phyloP scores from a whole-genome alignment of 2,797 vertebrate genomes.

The Crocodylus rhombifer region DNA sequence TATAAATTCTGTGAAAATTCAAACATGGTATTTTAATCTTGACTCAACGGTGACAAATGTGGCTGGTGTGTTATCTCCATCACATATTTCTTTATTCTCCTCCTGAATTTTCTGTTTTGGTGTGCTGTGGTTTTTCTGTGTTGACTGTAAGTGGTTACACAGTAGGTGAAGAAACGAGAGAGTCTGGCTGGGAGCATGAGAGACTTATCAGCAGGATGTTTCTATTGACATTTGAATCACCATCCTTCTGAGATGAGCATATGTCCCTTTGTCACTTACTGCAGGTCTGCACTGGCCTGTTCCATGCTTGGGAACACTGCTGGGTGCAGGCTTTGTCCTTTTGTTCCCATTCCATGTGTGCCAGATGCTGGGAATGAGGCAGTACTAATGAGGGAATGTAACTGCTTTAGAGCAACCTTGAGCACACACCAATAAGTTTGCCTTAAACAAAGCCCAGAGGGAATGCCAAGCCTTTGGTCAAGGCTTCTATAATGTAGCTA shows the following conservation, averaged over 20 bases:
- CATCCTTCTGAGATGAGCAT: background rate
- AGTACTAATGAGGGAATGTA: too few species aligned
- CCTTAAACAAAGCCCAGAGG: too few species aligned
- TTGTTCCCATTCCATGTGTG: too few species aligned
- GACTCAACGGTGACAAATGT: background rate
- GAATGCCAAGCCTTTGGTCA: too few species aligned
- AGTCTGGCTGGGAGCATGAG: background rate
- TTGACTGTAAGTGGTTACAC: background rate
- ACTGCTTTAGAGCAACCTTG: too few species aligned
- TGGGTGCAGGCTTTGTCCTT: too few species aligned
- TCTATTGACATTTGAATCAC: background rate
- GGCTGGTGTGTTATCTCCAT: background rate
- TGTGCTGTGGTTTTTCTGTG: background rate
- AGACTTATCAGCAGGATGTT: background rate
- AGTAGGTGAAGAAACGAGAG: background rate
- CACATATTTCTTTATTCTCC: too few species aligned
- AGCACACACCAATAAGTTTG: too few species aligned
- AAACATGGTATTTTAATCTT: background rate
- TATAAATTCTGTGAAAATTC: background rate
- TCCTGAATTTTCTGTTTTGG: background rate
- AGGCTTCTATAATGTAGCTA: too few species aligned
- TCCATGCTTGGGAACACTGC: too few species aligned
- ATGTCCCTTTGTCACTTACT: background rate
- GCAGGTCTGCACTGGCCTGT: too few species aligned
- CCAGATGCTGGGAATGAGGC: too few species aligned